phyloP scores from a whole-genome alignment of 2,888 invertebrate genomes.

The Eupithecia inturbata region DNA sequence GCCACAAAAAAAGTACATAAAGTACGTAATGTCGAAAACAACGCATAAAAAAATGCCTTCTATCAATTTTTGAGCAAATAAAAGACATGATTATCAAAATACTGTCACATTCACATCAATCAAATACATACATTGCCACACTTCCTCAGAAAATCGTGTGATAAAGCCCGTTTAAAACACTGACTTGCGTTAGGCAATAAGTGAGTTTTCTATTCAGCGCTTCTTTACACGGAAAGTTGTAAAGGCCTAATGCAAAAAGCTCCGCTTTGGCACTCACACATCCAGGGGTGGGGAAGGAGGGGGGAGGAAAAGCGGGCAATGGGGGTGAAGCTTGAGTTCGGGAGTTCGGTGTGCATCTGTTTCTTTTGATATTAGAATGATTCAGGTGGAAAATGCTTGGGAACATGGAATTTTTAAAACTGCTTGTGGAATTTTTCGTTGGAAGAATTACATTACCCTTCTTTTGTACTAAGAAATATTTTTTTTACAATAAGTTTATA shows the following conservation, averaged over 20 bases:
- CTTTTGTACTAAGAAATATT: neutral
- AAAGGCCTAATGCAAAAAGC: slow-evolving; percentile 60
- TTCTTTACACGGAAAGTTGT: slow-evolving; percentile 55
- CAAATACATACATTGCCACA: neutral
- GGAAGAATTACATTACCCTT: neutral
- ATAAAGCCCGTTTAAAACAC: slow-evolving; percentile 10
- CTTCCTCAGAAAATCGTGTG: neutral
- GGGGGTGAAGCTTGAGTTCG: slow-evolving; percentile 13
- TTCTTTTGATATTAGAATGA: slow-evolving; percentile 21
- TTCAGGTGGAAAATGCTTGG: slow-evolving; percentile 9
- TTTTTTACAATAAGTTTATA: neutral
- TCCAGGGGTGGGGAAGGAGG: slow-evolving; percentile 1
- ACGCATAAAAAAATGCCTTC: neutral
- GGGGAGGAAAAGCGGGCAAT: neutral
- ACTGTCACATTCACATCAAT: slow-evolving; percentile 1
- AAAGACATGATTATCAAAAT: neutral
- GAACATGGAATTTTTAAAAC: neutral
- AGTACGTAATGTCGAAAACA: neutral
- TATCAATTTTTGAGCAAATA: neutral
- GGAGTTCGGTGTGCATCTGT: slow-evolving; percentile 14
- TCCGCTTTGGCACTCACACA: slow-evolving; percentile 51
- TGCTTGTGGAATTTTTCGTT: neutral
- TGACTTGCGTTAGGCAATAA: slow-evolving; percentile 20
- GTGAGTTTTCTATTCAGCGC: slow-evolving; percentile 34
- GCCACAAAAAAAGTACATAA: neutral